phyloP scores from a whole-genome alignment of 2,888 invertebrate genomes.

The Xestia sexstrigata region DNA sequence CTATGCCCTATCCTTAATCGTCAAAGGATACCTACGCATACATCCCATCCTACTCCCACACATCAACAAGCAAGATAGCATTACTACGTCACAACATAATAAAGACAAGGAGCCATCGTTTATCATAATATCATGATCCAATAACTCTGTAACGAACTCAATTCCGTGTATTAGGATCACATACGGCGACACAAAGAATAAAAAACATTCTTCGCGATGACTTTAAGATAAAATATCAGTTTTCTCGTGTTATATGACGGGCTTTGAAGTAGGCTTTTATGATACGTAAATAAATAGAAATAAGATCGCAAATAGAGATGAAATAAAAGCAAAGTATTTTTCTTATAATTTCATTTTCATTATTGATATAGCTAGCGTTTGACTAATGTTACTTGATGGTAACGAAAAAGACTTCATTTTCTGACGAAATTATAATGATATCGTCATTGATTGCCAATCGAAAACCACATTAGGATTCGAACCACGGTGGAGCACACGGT shows the following conservation, averaged over 20 bases:
- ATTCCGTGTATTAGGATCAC: constrained; percentile 37
- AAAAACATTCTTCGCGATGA: constrained; percentile 65
- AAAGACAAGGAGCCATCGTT: constrained; percentile 40
- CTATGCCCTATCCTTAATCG: no score
- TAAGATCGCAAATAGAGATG: not conserved
- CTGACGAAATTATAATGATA: not conserved
- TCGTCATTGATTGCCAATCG: not conserved
- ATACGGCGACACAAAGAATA: constrained; percentile 34
- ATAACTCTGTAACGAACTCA: constrained; percentile 44
- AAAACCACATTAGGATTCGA: no score
- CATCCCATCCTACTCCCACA: not conserved
- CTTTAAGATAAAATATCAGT: constrained; percentile 70
- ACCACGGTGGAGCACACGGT: no score
- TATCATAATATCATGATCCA: constrained; percentile 43
- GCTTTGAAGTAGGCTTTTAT: constrained; percentile 40
- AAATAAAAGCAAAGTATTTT: not conserved
- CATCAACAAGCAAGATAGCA: not conserved
- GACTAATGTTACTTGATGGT: not conserved
- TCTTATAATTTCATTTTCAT: not conserved
- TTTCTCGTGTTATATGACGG: constrained; percentile 58
- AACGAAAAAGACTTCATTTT: not conserved
- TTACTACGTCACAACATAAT: not conserved
- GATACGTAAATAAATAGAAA: constrained; percentile 13
- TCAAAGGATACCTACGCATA: not conserved
- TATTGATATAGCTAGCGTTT: not conserved